Base-by-base conservation (phyloP, 2,797 vertebrate genomes). In the Anas acuta region DNA sequence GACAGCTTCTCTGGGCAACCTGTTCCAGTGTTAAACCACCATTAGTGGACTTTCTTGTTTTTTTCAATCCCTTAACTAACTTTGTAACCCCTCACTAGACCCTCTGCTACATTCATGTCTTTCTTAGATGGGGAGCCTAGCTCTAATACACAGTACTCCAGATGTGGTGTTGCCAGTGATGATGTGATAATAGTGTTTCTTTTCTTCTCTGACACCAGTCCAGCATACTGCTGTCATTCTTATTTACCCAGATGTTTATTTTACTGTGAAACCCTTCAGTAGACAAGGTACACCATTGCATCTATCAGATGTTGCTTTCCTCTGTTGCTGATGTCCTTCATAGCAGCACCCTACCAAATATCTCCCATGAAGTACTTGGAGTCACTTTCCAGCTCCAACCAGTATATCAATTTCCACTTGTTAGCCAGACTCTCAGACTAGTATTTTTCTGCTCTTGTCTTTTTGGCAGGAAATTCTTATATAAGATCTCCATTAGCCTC, bases 401-500 rank as follows among this genome's bases (percentile, higher is more conserved):
- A 35, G 53, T 32, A 6, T 9, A 33, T 33, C 19, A 53, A 45
- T 83, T 80, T 77, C 26, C 30, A 57, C n/a, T 84, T 79, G 30
- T 76, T 86, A 64, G 15, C 56, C 51, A 86, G 37, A 75, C 12
- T 87, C 61, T n/a, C 13, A 72, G 33, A 25, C 45, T 60, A 91
- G 74, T 30, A 35, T 37, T 84, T 72, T 81, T 75, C 58, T 86
- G 41, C 30, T 78, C n/a, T 70, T 45, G 43, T 45, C 18, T 20
- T 45, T 45, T 45, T 45, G 43, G 43, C 9, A 45, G 43, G 43
- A 45, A 45, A 45, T 45, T 45, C 9, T 45, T 45, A 45, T 19
- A 45, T 45, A 45, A 45, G 43, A 45, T 93, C 25, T 92, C 84
- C 35, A 67, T 90, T 76, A 96, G 56, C 80, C 83, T 61, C 80